Evolutionary conservation across 2,113 vertebrate species (phyloP), one percentile per base, ranked within the genome.

Genomic region (Cryptotis parvus): DNA sequence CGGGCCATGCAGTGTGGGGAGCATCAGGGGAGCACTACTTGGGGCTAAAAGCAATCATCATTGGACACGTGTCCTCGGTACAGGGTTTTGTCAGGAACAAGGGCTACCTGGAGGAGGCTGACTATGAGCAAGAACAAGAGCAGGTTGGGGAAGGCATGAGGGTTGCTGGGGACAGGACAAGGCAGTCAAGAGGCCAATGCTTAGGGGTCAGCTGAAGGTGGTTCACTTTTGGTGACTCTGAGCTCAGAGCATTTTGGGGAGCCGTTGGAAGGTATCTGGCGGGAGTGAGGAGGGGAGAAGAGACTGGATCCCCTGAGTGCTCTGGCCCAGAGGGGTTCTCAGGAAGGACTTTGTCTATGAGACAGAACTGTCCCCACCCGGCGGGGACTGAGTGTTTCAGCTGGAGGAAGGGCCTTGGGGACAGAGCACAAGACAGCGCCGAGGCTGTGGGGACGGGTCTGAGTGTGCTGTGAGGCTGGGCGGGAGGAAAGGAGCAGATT

Each of bases 11-110:
- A 58, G 66, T 0, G 0, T 31, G 29, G 5, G 78, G 35, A 76
- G 1, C 20, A 2, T 35, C 27, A 22, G n/a, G 12, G 12, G 31
- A n/a, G 0, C 0, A 10, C 31, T 4, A 5, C 20, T 18, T 24
- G 55, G 18, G 55, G 18, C 6, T n/a, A 0, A 37, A 68, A 73
- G 49, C 18, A 1, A 79, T 66, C 14, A 39, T 87, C 52, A 7
- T 27, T 77, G 0, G 8, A 35, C 81, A 0, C 4, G 7, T 52
- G 4, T 83, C 41, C 35, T 49, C 0, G 0, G 55, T 0, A 0
- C 26, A 11, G 33, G 69, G 61, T 6, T 27, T 52, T 78, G 58
- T 66, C 27, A 14, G 10, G n/a, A 58, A 41, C 29, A 8, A n/a
- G 24, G 1, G 0, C 39, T 68, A 35, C 11, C 68, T n/a, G 74